These are phyloP conservation scores for Hipparchia semele DNA, from an alignment of 2,888 invertebrate genomes.

Conservation along the genomic window DNA sequence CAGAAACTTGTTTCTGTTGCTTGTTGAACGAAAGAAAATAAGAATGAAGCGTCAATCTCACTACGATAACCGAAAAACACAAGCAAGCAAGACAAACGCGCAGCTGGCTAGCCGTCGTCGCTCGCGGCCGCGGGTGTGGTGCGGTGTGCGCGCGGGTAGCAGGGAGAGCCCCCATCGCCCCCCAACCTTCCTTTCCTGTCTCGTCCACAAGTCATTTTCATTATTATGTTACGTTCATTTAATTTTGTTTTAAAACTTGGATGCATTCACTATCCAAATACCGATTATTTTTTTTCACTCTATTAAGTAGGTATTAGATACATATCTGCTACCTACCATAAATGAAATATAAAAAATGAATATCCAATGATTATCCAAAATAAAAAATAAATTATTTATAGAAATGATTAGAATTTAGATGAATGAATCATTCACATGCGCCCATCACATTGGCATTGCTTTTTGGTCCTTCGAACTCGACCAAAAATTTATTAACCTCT, in stretches of 20 bases:
- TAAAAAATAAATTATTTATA: too few relatives aligned
- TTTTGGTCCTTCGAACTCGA: too few relatives aligned
- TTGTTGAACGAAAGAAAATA: constrained; percentile 59
- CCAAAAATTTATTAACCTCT: too few relatives aligned
- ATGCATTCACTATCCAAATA: constrained; percentile 40
- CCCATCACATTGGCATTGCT: too few relatives aligned
- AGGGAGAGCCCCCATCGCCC: constrained; percentile 58
- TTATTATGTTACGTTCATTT: constrained; percentile 27
- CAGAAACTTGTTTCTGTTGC: constrained; percentile 60
- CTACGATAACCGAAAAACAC: constrained; percentile 79
- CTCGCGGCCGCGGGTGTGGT: constrained; percentile 57
- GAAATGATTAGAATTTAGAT: too few relatives aligned
- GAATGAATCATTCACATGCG: too few relatives aligned
- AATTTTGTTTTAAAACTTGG: too few relatives aligned
- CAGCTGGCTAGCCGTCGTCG: constrained; percentile 69
- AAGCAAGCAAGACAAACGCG: constrained; percentile 64
- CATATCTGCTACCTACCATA: too few relatives aligned
- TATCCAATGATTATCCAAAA: too few relatives aligned
- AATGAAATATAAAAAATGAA: too few relatives aligned
- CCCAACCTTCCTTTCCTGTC: constrained; percentile 69
- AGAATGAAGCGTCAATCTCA: constrained; percentile 74
- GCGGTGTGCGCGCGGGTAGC: constrained; percentile 59
- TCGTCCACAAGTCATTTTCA: constrained; percentile 72
- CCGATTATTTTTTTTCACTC: too few relatives aligned
- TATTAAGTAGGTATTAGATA: not conserved